A percentile compares a stretch with the other conserved stretches of the same genome.
Conservation (phyloP, 2,797 vertebrate species). For the Thamnophis elegans region DNA sequence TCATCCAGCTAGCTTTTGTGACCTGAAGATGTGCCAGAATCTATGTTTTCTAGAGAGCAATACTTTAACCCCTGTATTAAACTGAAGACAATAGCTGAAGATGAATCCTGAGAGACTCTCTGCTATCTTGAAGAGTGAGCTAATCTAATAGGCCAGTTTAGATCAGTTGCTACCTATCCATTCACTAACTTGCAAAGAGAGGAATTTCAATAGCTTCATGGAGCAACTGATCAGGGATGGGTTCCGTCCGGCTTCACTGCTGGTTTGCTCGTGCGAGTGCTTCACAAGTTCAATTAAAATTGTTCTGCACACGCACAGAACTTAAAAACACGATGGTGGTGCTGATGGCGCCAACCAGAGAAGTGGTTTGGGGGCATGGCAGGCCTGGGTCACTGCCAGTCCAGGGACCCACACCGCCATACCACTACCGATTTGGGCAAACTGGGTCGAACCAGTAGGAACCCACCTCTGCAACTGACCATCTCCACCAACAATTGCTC, state of each 20-base stretch:
- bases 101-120: not conserved
- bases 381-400: too few relatives aligned
- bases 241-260: too few relatives aligned
- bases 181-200: not conserved
- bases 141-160: not conserved
- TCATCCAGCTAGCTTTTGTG: not conserved
- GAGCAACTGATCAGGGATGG: not conserved
- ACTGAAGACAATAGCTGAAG: not conserved
- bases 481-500: not conserved
- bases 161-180: not conserved
- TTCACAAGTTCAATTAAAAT: too few relatives aligned
- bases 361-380: too few relatives aligned
- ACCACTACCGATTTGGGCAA: too few relatives aligned
- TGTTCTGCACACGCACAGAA: too few relatives aligned
- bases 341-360: too few relatives aligned
- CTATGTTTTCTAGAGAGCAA: not conserved
- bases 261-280: too few relatives aligned
- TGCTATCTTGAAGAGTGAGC: not conserved
- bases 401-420: too few relatives aligned
- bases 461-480: not conserved
- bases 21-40: not conserved
- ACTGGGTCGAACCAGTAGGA: too few relatives aligned
- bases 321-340: too few relatives aligned
- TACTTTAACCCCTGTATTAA: not conserved
- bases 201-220: not conserved